Conservation (phyloP, 30 jellyfish, hydroid and myxozoan species). For the Aurelia sp. region DNA sequence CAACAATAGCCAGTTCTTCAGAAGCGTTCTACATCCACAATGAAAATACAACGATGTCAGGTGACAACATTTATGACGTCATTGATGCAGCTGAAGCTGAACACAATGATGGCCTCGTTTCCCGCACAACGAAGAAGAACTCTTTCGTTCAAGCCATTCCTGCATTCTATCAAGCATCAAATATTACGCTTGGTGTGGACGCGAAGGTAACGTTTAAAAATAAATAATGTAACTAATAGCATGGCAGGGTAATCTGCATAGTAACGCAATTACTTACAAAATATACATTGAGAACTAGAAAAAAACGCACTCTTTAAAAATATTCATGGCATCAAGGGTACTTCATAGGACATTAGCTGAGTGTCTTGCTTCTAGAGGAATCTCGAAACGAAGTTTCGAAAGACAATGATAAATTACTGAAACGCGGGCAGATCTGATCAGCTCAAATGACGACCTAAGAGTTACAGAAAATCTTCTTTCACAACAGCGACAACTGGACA, state of each 20-base stretch:
- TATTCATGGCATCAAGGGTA: no score
- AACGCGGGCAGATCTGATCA: background rate
- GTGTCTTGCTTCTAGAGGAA: no score
- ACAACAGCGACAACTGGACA: conserved; percentile 9
- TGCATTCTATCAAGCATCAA: conserved; percentile 17
- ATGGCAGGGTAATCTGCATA: no score
- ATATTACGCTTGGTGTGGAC: background rate
- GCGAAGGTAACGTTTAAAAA: conserved; percentile 1
- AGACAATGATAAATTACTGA: no score
- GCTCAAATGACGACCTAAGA: background rate
- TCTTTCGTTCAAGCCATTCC: conserved; percentile 56
- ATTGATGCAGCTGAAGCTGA: background rate
- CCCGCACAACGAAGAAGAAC: background rate
- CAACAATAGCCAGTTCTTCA: conserved; percentile 22
- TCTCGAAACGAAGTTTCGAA: no score
- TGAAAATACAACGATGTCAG: background rate
- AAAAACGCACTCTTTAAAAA: no score
- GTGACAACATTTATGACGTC: background rate
- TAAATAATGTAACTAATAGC: no score
- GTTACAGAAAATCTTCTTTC: background rate
- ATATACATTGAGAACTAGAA: no score
- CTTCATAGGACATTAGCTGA: no score
- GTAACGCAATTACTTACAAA: no score
- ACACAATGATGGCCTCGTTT: background rate
- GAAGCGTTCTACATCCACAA: conserved; percentile 38